Evolutionary conservation across 2,797 vertebrate genomes (phyloP).

Genomic region (Rousettus madagascariensis): DNA sequence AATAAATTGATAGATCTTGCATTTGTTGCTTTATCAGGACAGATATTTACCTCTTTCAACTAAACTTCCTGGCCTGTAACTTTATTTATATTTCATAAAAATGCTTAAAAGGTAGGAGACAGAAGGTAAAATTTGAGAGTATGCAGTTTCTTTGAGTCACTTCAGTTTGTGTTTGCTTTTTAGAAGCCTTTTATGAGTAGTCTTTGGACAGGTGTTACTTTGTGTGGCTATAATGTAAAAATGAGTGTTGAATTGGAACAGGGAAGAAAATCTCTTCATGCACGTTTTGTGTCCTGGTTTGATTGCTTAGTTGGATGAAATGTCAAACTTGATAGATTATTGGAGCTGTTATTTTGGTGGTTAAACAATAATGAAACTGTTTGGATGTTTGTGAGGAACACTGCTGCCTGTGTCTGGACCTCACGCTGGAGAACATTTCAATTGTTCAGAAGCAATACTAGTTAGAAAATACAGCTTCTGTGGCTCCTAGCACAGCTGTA

Average conservation of each 20-base stretch:
- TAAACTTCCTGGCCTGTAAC: background rate
- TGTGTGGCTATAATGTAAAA: conserved; percentile 52
- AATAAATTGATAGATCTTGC: background rate
- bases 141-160: background rate
- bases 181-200: background rate
- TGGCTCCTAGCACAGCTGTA: conserved; percentile 76
- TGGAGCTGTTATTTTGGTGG: conserved; percentile 78
- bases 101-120: background rate
- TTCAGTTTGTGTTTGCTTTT: background rate
- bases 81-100: background rate
- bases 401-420: conserved; percentile 78
- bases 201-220: background rate
- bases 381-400: conserved; percentile 76
- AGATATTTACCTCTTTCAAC: background rate
- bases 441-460: conserved; percentile 71
- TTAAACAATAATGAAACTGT: conserved; percentile 82
- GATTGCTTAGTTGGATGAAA: conserved; percentile 62
- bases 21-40: background rate
- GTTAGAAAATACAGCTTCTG: conserved; percentile 76
- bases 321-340: conserved; percentile 76
- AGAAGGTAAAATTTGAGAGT: background rate
- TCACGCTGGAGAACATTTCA: conserved; percentile 74
- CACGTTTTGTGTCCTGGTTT: background rate
- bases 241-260: conserved; percentile 41
- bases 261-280: conserved; percentile 9